Base-by-base conservation (phyloP, 2,797 vertebrate genomes). In the Pogoniulus pusillus region DNA sequence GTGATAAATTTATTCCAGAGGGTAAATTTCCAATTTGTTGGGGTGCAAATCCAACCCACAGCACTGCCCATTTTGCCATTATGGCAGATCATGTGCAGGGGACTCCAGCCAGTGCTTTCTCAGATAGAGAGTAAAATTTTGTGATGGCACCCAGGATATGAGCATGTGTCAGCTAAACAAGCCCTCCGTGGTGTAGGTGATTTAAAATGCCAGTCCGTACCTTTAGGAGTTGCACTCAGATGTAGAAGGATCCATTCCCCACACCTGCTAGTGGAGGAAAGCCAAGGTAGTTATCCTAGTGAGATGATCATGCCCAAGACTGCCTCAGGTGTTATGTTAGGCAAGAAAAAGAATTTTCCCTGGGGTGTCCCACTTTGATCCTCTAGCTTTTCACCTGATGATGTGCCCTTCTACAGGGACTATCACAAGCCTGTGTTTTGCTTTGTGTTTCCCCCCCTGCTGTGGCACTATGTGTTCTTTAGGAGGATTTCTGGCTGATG, bases 211-310 rank as follows among this genome's bases (percentile, higher is more conserved):
- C 69, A 37, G 18, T 30, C 24, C 15, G 30, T 27, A 19, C 22
- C 30, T 17, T 35, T 27, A 73, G 57, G 34, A 32, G 7, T 2
- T 59, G 51, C 8, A 15, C 13, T 58, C 1, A 4, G 15, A 41
- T 49, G 35, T 41, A 76, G 37, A 39, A 47, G 54, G 30, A n/a
- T n/a, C 60, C 11, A 1, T 43, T 80, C 24, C 11, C 6, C 2
- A 1, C 24, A 9, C n/a, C n/a, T 0, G 0, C 18, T 12, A 62
- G 22, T 9, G 43, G 22, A 70, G 34, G 17, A 64, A 68, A 81
- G 7, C 16, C 16, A 12, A 17, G 8, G 10, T 1, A 29, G 7
- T 12, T 55, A 39, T 3, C 16, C 70, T 15, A 59, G 27, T 51
- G 43, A 79, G 60, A 76, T 6, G 14, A 37, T 4, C 2, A 1